Conservation (phyloP, 2,888 invertebrate genomes). For the Drosophila subquinaria region DNA sequence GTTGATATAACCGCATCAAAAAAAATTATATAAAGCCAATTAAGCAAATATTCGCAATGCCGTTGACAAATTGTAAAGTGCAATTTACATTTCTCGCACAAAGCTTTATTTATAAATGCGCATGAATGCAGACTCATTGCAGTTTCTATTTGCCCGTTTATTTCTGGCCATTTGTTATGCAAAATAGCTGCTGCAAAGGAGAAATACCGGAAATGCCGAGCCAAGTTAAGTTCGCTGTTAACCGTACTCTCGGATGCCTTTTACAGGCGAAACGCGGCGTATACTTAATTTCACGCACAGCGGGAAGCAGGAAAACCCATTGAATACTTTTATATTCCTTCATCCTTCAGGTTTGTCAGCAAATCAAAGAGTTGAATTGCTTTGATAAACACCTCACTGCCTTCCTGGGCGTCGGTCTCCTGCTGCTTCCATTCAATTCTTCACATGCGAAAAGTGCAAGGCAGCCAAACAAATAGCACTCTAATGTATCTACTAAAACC, state of each 20-base stretch:
- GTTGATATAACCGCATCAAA: slow-evolving; percentile 40
- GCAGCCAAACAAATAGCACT: slow-evolving; percentile 22
- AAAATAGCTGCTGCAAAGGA: slow-evolving; percentile 20
- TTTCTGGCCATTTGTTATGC: slow-evolving; percentile 25
- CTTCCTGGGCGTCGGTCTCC: slow-evolving; percentile 6
- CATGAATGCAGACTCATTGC: slow-evolving; percentile 7
- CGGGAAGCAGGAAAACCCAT: slow-evolving; percentile 7
- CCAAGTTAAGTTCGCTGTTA: not conserved
- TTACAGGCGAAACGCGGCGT: slow-evolving; percentile 25
- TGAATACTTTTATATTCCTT: slow-evolving; percentile 12
- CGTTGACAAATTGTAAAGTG: slow-evolving; percentile 37
- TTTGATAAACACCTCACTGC: slow-evolving; percentile 57
- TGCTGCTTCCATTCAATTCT: slow-evolving; percentile 27
- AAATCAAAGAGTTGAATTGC: slow-evolving; percentile 58
- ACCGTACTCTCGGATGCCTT: not conserved
- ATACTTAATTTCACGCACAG: slow-evolving; percentile 38
- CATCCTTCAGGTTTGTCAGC: slow-evolving; percentile 20
- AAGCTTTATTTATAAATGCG: slow-evolving; percentile 1
- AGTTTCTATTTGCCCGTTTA: slow-evolving; percentile 2
- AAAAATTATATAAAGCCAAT: slow-evolving; percentile 62
- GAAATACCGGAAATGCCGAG: slow-evolving; percentile 1
- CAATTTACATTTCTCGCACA: slow-evolving; percentile 26
- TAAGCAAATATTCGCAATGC: slow-evolving; percentile 47
- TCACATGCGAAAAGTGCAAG: slow-evolving; percentile 34
- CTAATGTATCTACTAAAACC: slow-evolving; percentile 12